Evolutionary conservation across 2,113 vertebrate species (phyloP).

Genomic region (Podarcis muralis): DNA sequence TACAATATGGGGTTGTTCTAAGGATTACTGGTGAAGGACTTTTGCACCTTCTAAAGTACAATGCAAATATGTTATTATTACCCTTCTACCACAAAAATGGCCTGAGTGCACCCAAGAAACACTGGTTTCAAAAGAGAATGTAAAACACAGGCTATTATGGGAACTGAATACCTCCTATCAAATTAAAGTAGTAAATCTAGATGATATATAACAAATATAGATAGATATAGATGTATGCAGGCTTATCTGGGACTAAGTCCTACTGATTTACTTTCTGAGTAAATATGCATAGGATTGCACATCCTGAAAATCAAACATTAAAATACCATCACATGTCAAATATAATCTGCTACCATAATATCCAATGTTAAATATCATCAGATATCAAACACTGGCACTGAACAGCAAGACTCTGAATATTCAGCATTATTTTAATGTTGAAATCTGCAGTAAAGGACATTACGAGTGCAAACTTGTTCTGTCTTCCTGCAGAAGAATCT

Average conservation of each 20-base stretch:
- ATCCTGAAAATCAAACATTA: not conserved
- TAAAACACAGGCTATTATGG: not conserved
- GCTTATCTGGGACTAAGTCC: not conserved
- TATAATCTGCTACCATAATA: not conserved
- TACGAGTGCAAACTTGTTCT: not conserved
- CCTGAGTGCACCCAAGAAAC: not conserved
- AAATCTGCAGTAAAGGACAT: not conserved
- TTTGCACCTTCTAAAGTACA: not conserved
- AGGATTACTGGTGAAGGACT: not conserved
- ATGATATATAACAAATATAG: too few species aligned
- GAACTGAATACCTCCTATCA: not conserved
- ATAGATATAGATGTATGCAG: not conserved
- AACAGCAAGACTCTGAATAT: not conserved
- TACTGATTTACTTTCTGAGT: not conserved
- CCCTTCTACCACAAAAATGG: not conserved
- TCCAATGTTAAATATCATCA: not conserved
- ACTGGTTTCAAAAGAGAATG: not conserved
- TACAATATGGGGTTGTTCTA: not conserved
- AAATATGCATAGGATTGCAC: not conserved
- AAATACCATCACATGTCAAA: too few species aligned
- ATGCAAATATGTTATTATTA: not conserved
- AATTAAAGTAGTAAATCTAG: not conserved
- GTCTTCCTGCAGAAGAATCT: not conserved
- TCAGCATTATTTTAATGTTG: not conserved
- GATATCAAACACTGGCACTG: not conserved